Conservation (phyloP, 2,113 vertebrate genomes). For the Oryzias woworae region DNA sequence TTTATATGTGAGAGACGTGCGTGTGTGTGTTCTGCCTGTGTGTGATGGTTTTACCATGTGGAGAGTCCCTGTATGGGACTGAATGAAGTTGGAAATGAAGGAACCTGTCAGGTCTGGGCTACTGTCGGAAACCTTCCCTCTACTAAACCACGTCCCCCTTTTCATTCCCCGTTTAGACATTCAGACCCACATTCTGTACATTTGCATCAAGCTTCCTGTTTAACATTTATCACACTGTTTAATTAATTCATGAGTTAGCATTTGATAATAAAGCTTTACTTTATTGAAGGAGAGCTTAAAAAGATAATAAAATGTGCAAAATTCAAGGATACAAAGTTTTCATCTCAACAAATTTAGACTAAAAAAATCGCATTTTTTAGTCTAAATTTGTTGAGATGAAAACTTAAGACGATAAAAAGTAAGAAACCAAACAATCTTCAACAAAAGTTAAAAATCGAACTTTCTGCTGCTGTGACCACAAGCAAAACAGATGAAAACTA, state of each 20-base stretch:
- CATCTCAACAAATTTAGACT: too few relatives aligned
- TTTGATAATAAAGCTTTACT: too few relatives aligned
- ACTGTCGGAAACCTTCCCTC: conserved; percentile 68
- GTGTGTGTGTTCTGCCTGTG: conserved; percentile 24
- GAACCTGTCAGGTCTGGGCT: conserved; percentile 71
- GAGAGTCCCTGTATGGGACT: conserved; percentile 53
- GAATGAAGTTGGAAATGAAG: conserved; percentile 72
- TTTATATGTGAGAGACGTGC: conserved; percentile 29
- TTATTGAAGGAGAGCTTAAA: too few relatives aligned
- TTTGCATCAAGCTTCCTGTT: not conserved
- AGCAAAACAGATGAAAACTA: too few relatives aligned
- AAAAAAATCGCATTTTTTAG: too few relatives aligned
- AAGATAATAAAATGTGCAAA: too few relatives aligned
- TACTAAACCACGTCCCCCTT: conserved; percentile 42
- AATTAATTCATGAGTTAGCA: not conserved
- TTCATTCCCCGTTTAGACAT: conserved; percentile 15
- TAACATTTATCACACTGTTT: not conserved
- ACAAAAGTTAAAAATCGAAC: too few relatives aligned
- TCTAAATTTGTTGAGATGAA: too few relatives aligned
- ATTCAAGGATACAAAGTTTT: too few relatives aligned
- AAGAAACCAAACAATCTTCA: too few relatives aligned
- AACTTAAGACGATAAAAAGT: too few relatives aligned
- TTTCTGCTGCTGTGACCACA: too few relatives aligned
- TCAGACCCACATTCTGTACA: conserved; percentile 16
- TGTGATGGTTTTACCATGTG: conserved; percentile 73